Percentiles rank a stretch among this genome's conserved stretches.
phyloP scores from a whole-genome alignment of 2,797 vertebrate species.

The Acanthurus leucopareius region DNA sequence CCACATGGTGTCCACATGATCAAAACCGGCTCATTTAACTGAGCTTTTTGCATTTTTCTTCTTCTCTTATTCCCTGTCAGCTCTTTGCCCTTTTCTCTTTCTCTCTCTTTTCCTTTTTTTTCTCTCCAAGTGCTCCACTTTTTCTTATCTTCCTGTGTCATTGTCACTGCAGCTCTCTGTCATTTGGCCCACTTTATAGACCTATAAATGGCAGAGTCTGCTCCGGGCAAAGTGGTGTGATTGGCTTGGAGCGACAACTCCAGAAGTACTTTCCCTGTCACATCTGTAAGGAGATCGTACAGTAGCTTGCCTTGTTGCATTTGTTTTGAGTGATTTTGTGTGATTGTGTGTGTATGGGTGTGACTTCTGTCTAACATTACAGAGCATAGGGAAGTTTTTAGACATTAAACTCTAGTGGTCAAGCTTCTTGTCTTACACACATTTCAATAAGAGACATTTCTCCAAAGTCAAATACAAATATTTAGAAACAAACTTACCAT shows the following conservation, averaged over 20 bases:
- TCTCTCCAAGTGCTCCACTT: slow-evolving; percentile 34
- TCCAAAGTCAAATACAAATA: slow-evolving; percentile 18
- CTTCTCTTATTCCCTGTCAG: background rate
- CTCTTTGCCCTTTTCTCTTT: background rate
- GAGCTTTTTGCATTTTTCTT: background rate
- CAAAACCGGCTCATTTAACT: slow-evolving; percentile 15
- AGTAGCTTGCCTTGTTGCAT: slow-evolving; percentile 7
- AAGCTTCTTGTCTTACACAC: background rate
- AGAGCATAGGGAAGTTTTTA: background rate
- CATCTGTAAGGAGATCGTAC: slow-evolving; percentile 37
- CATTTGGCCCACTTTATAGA: slow-evolving; percentile 66
- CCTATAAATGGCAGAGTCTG: slow-evolving; percentile 67
- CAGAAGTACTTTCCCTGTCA: slow-evolving; percentile 48
- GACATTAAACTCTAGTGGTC: background rate
- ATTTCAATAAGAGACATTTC: slow-evolving; percentile 4
- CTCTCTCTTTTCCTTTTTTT: background rate
- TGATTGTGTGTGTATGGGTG: background rate
- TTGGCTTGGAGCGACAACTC: slow-evolving; percentile 50
- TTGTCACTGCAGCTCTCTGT: slow-evolving; percentile 48
- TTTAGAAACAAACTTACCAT: slow-evolving; percentile 6
- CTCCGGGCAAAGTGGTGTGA: slow-evolving; percentile 52
- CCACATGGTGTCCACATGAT: slow-evolving; percentile 65
- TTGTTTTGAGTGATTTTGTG: background rate
- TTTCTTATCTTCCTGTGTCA: slow-evolving; percentile 58
- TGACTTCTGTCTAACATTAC: background rate